Evolutionary conservation across 1,140 invertebrate species (phyloP), one percentile per base, ranked within the genome.

Genomic region (Dreissena rostriformis): DNA sequence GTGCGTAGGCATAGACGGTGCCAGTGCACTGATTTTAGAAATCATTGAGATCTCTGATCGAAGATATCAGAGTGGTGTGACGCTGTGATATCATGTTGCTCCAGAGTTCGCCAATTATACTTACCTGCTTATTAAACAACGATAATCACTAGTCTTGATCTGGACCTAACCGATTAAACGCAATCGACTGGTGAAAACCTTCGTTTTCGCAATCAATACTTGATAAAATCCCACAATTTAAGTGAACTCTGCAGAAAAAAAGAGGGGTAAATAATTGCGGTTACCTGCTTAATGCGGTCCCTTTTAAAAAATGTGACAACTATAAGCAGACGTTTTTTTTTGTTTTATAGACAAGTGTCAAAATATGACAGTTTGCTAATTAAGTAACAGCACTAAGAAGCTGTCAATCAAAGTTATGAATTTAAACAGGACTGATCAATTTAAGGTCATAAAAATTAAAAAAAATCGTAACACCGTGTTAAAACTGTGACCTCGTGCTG

Each of bases 61-160:
- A n/a, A 29, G 17, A 71, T 49, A 2, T 71, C 0, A 17, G 24
- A 11, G 52, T 67, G 57, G 57, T 78, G 76, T 78, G 76, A 53
- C 76, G 39, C 63, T 68, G 29, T 8, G 49, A 12, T 67, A 55
- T 68, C 49, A 57, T 15, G 22, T 63, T 57, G 63, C 24, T 28
- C 24, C 22, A 28, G 15, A n/a, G n/a, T 29, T 49, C 53, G 76
- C 53, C 76, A 68, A 68, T 78, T 67, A 78, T 78, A 61, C 11
- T 61, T n/a, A 24, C 57, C 28, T 67, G 28, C 65, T 78, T 51
- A 67, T 67, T 78, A 67, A 78, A 78, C 76, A 67, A 78, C 22
- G 55, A 66, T 76, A 76, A 76, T 76, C 74, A 24, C 55, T 49
- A n/a, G 8, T 19, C 65, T 76, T 63, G 55, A 76, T 76, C 74